Evolutionary conservation across 1,140 invertebrate species (phyloP), one percentile per base, ranked within the genome.

Genomic region (Idris sp.): DNA sequence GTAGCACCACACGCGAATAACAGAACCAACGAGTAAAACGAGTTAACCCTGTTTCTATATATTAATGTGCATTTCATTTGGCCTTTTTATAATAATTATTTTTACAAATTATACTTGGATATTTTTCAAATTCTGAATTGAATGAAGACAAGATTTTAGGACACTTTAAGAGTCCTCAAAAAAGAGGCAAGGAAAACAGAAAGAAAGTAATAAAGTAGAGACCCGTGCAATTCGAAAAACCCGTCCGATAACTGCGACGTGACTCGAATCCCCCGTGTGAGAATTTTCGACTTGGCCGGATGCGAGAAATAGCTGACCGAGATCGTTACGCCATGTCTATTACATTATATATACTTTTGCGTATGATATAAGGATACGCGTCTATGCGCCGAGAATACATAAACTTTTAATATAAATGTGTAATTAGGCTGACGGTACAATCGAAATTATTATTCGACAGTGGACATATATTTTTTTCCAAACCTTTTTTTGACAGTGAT

Each of bases 181-280:
- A 3, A 33, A 18, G 26, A 10, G 38, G 10, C 40, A 28, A 31
- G 18, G 22, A 51, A 48, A 65, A 54, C 58, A 69, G 54, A 64
- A 19, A 8, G 16, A 19, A 49, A 31, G 58, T 44, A 14, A 28
- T 30, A 40, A 72, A 46, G 43, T 19, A 76, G 61, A 25, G 73
- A 76, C 74, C 73, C 62, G 80, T 76, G 75, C 62, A 65, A 79
- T 81, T 79, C 67, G 78, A 76, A 73, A 76, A 83, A 81, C 76
- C 61, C 76, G 81, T 80, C 80, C 68, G 73, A 78, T 79, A 81
- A 62, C 74, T 62, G 48, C 68, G 74, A 85, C 83, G 83, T 85
- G 84, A 80, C 79, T 71, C 13, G 82, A 82, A 80, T 85, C 43
- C 19, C 26, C 25, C 43, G 44, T 59, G 69, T 69, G 44, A 61